Percentiles rank a stretch among this genome's conserved stretches.
Conservation (phyloP, 2,113 vertebrate genomes). For the Salvator merianae region DNA sequence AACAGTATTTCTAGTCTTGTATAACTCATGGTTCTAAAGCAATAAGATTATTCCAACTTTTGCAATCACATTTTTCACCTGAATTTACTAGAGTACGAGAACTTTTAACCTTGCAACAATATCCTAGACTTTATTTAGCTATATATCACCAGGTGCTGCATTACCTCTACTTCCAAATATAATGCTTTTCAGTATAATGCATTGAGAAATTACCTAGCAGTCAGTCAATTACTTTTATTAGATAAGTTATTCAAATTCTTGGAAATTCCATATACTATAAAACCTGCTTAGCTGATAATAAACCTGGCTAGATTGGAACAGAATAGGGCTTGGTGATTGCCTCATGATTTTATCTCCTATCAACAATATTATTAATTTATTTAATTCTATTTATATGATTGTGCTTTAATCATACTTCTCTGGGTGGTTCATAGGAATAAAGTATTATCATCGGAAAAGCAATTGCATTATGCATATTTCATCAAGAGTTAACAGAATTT, state of each 20-base stretch:
- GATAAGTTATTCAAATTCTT: background rate
- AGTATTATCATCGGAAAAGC: background rate
- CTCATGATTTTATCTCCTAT: background rate
- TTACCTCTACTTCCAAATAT: background rate
- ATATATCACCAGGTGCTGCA: background rate
- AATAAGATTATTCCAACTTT: background rate
- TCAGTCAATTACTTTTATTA: background rate
- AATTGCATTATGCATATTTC: background rate
- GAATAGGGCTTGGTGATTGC: background rate
- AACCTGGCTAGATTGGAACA: background rate
- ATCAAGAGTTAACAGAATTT: background rate
- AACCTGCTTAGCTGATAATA: background rate
- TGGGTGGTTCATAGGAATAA: background rate
- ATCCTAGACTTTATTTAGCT: background rate
- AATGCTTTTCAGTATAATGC: background rate
- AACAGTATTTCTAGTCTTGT: background rate
- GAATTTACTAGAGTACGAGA: background rate
- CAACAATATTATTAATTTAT: background rate
- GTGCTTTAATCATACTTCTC: too few species aligned
- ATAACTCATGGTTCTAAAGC: background rate
- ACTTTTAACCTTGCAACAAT: background rate
- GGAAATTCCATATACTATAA: background rate
- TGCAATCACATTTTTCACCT: background rate
- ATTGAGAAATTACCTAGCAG: background rate
- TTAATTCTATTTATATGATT: too few species aligned